Evolutionary conservation across 37 sponge, comb jelly and placozoan genomes (phyloP), one percentile per base, ranked within the genome.

Genomic region (Crambe crambe): DNA sequence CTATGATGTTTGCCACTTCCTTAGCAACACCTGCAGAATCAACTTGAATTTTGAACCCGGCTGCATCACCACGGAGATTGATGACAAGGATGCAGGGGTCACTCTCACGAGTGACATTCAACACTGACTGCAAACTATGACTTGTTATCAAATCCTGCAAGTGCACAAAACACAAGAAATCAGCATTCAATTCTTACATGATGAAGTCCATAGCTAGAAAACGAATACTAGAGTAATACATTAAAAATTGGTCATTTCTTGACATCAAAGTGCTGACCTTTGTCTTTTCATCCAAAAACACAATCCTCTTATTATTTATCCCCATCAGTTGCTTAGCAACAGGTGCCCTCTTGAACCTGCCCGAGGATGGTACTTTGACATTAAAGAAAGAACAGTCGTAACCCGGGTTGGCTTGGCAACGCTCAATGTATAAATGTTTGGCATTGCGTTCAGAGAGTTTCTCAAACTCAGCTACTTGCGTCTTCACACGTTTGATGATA

Each of bases 371-470:
- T 0, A 96, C 88, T 30, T 77, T 81, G 30, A 93, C 88, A 42
- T 36, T 68, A 72, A 87, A 90, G 83, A 96, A 90, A 3, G 80
- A 75, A 61, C 91, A 90, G 39, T 89, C 87, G 56, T 90, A 96
- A 0, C 90, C 90, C 17, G 93, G 91, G 42, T 80, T 56, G 38
- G 66, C 74, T 70, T 90, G 94, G 73, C 90, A 89, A 58, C 80
- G 69, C 84, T 90, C 87, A 25, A 96, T 93, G 83, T 93, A 96
- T 29, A 87, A 73, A 37, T 96, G 97, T 76, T 96, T 96, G 9
- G 94, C 73, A 73, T 93, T 93, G 1, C 97, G 81, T 58, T 90
- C 94, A 4, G 95, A 93, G 60, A 93, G 58, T 17, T 65, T 59
- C 25, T 65, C 79, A 59, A 78, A 84, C 42, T 87, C 81, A 0